Evolutionary conservation across 2,888 invertebrate genomes (phyloP), one percentile per base, ranked within the genome.

Genomic region (Zaprionus bogoriensis): DNA sequence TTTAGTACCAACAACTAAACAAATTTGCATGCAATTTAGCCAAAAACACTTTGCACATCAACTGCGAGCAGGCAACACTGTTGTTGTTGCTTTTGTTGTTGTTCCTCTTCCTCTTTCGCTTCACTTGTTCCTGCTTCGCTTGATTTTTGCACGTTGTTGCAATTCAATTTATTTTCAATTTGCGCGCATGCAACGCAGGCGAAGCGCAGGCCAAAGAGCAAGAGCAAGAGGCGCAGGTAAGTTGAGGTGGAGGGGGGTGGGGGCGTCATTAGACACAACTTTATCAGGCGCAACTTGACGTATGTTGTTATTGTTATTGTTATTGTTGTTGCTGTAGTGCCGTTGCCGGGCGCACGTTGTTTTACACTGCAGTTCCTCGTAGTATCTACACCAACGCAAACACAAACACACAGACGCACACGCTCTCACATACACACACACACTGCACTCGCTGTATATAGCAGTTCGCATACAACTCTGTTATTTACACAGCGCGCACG

Each of bases 81-180:
- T 47, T 44, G 27, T 50, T 57, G 45, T 45, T 42, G 38, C 45
- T 66, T 30, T 45, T 75, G 38, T 52, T 67, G 28, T 58, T 45
- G 30, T 27, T 36, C 45, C 20, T 32, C 28, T 14, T 41, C 25
- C 2, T 60, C 50, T 53, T 32, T 38, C 47, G 53, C 42, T 47
- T 47, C 25, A 2, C 14, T 9, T 3, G 14, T 9, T 36, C n/a
- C 12, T 42, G 42, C 53, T 52, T 39, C 36, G 55, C 62, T 65
- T 45, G 66, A 80, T 70, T 80, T 80, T 67, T 77, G 74, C 77
- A 83, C 84, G 71, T 77, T 85, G 70, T 71, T 70, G 80, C 74
- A 70, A 78, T 87, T 84, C 68, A 74, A 80, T 76, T 73, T 81
- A 81, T 81, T 81, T 81, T 83, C 85, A 81, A 87, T 86, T 81